A percentile compares a stretch with the other conserved stretches of the same genome.
Conservation (phyloP, 2,797 vertebrate species). For the Nasua narica region DNA sequence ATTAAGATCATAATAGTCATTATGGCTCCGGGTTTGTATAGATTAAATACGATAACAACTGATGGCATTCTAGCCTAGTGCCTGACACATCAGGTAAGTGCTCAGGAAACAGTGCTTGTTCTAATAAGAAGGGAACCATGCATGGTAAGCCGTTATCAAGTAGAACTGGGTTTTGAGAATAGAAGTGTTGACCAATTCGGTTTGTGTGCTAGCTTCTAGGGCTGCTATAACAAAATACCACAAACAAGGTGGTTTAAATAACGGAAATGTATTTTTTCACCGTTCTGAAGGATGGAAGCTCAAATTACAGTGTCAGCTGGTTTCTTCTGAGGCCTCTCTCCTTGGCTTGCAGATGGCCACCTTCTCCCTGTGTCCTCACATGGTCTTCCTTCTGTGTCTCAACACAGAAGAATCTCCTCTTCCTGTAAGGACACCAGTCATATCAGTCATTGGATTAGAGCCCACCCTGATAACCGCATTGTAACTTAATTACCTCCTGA, state of each 20-base stretch:
- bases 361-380: neutral
- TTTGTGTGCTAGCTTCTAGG: neutral
- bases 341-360: neutral
- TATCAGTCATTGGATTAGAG: neutral
- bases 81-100: neutral
- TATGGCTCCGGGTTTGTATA: neutral
- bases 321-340: neutral
- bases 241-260: neutral
- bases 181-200: neutral
- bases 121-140: neutral
- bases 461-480: neutral
- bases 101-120: neutral
- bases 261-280: neutral
- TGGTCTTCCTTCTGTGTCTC: neutral
- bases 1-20: neutral
- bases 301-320: neutral
- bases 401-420: too few species aligned
- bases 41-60: neutral
- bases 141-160: too few species aligned
- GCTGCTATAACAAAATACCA: neutral
- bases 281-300: neutral
- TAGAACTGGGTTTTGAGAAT: neutral
- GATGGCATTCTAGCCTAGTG: neutral
- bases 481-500: neutral
- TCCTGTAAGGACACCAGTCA: neutral